phyloP scores from a whole-genome alignment of 23 tunicate genomes.

The Trididemnum miniatum region DNA sequence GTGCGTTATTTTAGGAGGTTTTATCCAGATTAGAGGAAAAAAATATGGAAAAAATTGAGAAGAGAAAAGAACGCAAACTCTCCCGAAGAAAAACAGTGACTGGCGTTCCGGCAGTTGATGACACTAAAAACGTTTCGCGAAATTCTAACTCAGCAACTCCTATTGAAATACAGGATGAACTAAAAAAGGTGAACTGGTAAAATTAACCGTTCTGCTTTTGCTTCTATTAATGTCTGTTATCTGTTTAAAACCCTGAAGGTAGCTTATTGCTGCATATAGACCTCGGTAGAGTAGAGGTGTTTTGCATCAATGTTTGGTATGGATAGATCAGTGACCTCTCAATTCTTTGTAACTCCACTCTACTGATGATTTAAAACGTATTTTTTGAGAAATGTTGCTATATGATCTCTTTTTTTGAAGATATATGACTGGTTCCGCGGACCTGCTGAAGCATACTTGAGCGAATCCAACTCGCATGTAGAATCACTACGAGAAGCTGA shows the following conservation, averaged over 20 bases:
- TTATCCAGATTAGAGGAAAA: conserved; percentile 26
- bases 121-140: neutral
- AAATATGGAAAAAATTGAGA: conserved; percentile 3
- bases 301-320: no score
- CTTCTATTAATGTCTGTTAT: no score
- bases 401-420: no score
- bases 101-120: conserved; percentile 60
- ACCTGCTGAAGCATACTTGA: conserved; percentile 57
- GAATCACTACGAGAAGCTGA: neutral
- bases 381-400: no score
- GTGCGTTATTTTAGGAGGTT: conserved; percentile 14
- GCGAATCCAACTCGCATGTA: conserved; percentile 11
- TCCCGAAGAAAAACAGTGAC: conserved; percentile 53
- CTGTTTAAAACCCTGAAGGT: no score
- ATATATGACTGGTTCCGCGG: conserved; percentile 74
- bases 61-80: neutral
- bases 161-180: conserved; percentile 14
- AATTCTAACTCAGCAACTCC: neutral
- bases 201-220: no score
- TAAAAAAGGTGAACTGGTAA: conserved; percentile 25
- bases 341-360: neutral
- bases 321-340: no score
- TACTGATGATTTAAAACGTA: no score
- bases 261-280: no score
- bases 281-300: no score